Evolutionary conservation across 2,797 vertebrate species (phyloP).

Genomic region (Ceryle rudis): DNA sequence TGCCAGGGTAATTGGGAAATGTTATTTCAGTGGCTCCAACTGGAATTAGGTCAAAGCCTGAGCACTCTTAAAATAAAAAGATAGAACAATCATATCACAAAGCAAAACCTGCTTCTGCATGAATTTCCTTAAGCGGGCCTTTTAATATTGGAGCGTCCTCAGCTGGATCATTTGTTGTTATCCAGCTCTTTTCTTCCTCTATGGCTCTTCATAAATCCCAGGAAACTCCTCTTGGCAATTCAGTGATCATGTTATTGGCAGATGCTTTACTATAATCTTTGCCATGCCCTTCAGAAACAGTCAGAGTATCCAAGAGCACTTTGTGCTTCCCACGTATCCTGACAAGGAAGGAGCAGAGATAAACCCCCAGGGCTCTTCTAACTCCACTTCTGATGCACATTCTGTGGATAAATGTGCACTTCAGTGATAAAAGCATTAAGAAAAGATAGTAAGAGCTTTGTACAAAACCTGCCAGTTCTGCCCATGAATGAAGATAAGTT

Average conservation of each 20-base stretch:
- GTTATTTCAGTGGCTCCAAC: neutral
- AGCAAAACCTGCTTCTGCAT: neutral
- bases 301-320: neutral
- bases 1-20: neutral
- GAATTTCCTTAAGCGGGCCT: neutral
- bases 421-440: slow-evolving; percentile 27
- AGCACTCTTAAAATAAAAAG: neutral
- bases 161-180: neutral
- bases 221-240: neutral
- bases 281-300: neutral
- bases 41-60: neutral
- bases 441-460: slow-evolving; percentile 12
- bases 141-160: neutral
- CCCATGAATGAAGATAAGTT: neutral
- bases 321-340: neutral
- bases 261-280: slow-evolving; percentile 2
- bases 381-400: neutral
- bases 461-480: neutral
- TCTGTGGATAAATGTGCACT: neutral
- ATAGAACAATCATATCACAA: neutral
- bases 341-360: slow-evolving; percentile 4
- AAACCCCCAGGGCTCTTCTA: neutral
- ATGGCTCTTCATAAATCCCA: slow-evolving; percentile 6
- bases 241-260: neutral
- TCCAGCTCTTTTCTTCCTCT: neutral